Evolutionary conservation across 2,797 vertebrate species (phyloP).

Genomic region (Pelodytes ibericus): DNA sequence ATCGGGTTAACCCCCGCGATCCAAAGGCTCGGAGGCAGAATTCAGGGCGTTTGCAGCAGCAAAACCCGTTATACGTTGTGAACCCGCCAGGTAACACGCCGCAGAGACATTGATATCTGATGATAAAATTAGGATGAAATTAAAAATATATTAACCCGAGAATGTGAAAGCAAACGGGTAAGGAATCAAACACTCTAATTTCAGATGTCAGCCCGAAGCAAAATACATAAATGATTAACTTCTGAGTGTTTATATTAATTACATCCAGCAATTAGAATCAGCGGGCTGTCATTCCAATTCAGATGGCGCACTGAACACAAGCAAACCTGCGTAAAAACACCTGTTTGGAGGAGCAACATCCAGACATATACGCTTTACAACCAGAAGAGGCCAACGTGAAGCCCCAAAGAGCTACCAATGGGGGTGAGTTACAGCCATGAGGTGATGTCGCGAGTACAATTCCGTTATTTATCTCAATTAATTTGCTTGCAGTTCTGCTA

Average conservation of each 20-base stretch:
- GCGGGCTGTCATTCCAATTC: constrained; percentile 58
- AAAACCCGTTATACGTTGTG: constrained; percentile 11
- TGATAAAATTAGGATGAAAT: constrained; percentile 20
- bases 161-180: constrained; percentile 46
- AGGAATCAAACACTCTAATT: constrained; percentile 64
- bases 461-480: no score
- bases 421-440: no score
- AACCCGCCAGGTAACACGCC: constrained; percentile 59
- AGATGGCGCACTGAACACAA: constrained; percentile 52
- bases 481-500: neutral
- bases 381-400: no score
- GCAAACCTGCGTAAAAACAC: no score
- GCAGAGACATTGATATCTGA: constrained; percentile 34
- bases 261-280: constrained; percentile 63
- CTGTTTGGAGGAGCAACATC: constrained; percentile 24
- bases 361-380: no score
- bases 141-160: constrained; percentile 38
- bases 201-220: constrained; percentile 67
- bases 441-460: no score
- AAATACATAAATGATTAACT: constrained; percentile 65
- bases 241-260: constrained; percentile 70
- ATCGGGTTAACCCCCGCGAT: no score
- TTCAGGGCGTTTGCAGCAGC: no score
- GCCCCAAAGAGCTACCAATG: no score
- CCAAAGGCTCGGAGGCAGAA: no score